Percentiles rank a stretch among this genome's conserved stretches.
Conservation (phyloP, 2,888 invertebrate species). For the Agriopis aurantiaria region DNA sequence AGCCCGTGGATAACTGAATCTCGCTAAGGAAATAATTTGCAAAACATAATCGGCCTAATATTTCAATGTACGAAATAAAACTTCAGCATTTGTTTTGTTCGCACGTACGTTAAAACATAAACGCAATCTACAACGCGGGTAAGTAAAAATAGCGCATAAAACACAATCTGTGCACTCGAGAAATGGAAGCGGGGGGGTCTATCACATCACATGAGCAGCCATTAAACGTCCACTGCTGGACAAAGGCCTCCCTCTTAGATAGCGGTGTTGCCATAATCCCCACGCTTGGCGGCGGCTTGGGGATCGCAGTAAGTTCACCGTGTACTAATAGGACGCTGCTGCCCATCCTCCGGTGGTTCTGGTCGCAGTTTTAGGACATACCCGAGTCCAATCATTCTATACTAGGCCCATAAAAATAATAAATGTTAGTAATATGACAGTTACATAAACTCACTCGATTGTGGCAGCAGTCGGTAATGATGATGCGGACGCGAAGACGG, state of each 20-base stretch:
- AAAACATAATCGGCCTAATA: constrained; percentile 26
- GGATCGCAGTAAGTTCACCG: too few species aligned
- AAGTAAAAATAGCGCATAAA: constrained; percentile 51
- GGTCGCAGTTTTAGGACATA: too few species aligned
- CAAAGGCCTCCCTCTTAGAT: too few species aligned
- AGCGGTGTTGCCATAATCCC: too few species aligned
- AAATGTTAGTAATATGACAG: constrained; percentile 5
- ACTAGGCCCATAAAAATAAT: constrained; percentile 9
- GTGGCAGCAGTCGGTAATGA: constrained; percentile 73
- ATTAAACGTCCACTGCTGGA: too few species aligned
- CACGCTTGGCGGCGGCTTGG: too few species aligned
- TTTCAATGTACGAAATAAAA: constrained; percentile 23
- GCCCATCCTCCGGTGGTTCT: too few species aligned
- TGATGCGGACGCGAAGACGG: constrained; percentile 63
- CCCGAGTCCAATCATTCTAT: neutral
- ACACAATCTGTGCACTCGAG: constrained; percentile 38
- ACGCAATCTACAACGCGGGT: constrained; percentile 45
- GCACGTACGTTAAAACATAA: constrained; percentile 24
- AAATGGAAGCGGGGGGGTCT: constrained; percentile 12
- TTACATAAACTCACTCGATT: constrained; percentile 72
- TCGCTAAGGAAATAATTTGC: constrained; percentile 70
- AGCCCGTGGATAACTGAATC: constrained; percentile 81
- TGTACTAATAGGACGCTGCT: too few species aligned
- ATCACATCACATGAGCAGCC: too few species aligned
- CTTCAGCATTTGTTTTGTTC: constrained; percentile 40